phyloP scores from a whole-genome alignment of 2,888 invertebrate species.

The Parnassius orleans region DNA sequence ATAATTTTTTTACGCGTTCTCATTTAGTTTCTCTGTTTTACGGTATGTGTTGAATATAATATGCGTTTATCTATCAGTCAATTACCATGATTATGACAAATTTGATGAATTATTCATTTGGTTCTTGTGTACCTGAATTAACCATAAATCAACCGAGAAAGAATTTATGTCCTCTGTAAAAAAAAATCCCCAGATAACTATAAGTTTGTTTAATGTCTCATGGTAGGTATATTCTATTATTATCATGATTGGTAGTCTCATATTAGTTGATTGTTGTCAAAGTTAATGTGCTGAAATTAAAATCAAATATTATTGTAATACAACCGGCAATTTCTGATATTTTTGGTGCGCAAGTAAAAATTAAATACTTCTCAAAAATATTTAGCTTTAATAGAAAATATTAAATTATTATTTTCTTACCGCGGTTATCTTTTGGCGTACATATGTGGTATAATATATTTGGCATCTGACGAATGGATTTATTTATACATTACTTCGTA shows the following conservation, averaged over 20 bases:
- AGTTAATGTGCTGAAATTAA: too few species aligned
- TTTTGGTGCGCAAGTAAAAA: too few species aligned
- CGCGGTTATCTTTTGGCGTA: constrained; percentile 38
- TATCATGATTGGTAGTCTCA: too few species aligned
- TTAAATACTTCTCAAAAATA: too few species aligned
- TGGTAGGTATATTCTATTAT: too few species aligned
- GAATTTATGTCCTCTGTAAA: too few species aligned
- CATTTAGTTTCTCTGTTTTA: constrained; percentile 23
- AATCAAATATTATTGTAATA: too few species aligned
- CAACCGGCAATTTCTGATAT: too few species aligned
- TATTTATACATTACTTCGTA: constrained; percentile 75
- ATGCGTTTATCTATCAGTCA: constrained; percentile 15
- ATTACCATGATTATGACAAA: constrained; percentile 25
- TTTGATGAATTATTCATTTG: constrained; percentile 14
- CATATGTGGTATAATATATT: constrained; percentile 35
- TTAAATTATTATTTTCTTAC: constrained; percentile 2
- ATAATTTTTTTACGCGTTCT: constrained; percentile 50
- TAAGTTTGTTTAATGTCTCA: too few species aligned
- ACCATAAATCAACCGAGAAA: neutral
- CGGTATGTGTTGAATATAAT: constrained; percentile 18
- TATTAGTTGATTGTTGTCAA: too few species aligned
- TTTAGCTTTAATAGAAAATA: too few species aligned
- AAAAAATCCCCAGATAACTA: too few species aligned
- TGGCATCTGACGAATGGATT: constrained; percentile 69
- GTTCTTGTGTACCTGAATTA: neutral